Evolutionary conservation across 2,888 invertebrate genomes (phyloP).

Genomic region (Orthosia gracilis): DNA sequence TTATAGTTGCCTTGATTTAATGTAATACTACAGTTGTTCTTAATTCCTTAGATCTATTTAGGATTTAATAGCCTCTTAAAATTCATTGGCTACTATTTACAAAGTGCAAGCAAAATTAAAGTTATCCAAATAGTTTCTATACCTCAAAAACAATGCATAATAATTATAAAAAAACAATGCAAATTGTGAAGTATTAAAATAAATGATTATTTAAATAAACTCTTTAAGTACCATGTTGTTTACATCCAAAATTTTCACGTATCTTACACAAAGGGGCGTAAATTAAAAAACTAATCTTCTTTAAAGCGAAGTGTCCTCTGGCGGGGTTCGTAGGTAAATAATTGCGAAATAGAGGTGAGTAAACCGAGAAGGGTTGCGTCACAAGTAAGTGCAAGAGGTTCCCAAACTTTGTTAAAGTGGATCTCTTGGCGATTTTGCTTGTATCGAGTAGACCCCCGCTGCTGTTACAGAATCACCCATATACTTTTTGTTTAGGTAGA

Average conservation of each 20-base stretch:
- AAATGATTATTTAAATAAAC: conserved; percentile 42
- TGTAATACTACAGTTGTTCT: background rate
- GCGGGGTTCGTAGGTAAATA: conserved; percentile 49
- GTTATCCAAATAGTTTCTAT: conserved; percentile 1
- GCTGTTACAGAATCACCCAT: background rate
- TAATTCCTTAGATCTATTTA: background rate
- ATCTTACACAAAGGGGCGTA: conserved; percentile 38
- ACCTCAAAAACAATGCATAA: background rate
- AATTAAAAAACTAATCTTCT: conserved; percentile 59
- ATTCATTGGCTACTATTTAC: background rate
- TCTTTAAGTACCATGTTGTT: conserved; percentile 34
- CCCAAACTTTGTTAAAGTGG: background rate
- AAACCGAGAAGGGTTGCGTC: conserved; percentile 47
- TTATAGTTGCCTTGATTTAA: background rate
- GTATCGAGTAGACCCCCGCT: background rate
- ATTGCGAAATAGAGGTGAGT: conserved; percentile 62
- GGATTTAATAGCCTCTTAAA: background rate
- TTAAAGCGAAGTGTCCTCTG: conserved; percentile 42
- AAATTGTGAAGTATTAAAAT: conserved; percentile 27
- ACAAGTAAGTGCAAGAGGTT: conserved; percentile 25
- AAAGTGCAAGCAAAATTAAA: conserved; percentile 8
- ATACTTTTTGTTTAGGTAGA: background rate
- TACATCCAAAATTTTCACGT: conserved; percentile 31
- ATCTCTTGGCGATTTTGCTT: background rate
- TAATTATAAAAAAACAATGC: conserved; percentile 24